Percentiles rank a stretch among this genome's conserved stretches.
Conservation (phyloP, 2,113 vertebrate genomes). For the Paradoxurus hermaphroditus region DNA sequence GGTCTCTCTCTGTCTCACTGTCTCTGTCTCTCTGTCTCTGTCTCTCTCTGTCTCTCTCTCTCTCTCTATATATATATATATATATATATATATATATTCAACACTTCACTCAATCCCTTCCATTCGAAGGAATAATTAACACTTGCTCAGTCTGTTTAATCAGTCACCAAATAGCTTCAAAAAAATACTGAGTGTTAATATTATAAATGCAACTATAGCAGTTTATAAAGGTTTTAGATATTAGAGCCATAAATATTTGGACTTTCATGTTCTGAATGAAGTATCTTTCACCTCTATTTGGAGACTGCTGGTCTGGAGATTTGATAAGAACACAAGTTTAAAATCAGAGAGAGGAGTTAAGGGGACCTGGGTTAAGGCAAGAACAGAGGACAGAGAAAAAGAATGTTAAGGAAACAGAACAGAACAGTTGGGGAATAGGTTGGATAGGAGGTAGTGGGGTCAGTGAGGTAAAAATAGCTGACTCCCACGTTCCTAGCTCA, state of each 20-base stretch:
- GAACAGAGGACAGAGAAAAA: not conserved
- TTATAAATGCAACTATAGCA: not conserved
- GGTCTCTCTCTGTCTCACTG: not conserved
- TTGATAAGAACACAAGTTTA: not conserved
- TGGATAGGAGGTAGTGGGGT: not conserved
- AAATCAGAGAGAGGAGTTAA: not conserved
- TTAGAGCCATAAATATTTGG: not conserved
- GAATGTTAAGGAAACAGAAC: not conserved
- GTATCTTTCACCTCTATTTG: not conserved
- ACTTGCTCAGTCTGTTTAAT: not conserved
- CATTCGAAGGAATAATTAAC: not conserved
- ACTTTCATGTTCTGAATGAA: not conserved
- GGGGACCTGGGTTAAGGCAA: not conserved
- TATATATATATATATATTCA: too few relatives aligned
- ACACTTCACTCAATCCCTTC: not conserved
- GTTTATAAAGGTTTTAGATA: not conserved
- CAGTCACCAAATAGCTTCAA: not conserved
- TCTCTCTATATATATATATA: too few relatives aligned
- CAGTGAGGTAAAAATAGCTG: not conserved
- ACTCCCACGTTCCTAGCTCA: not conserved
- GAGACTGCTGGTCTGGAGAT: not conserved
- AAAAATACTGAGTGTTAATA: not conserved
- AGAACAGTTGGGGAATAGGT: not conserved
- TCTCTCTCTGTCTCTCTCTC: too few relatives aligned
- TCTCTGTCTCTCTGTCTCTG: not conserved